Evolutionary conservation across 2,113 vertebrate species (phyloP), one percentile per base, ranked within the genome.

Genomic region (Mus spicilegus): DNA sequence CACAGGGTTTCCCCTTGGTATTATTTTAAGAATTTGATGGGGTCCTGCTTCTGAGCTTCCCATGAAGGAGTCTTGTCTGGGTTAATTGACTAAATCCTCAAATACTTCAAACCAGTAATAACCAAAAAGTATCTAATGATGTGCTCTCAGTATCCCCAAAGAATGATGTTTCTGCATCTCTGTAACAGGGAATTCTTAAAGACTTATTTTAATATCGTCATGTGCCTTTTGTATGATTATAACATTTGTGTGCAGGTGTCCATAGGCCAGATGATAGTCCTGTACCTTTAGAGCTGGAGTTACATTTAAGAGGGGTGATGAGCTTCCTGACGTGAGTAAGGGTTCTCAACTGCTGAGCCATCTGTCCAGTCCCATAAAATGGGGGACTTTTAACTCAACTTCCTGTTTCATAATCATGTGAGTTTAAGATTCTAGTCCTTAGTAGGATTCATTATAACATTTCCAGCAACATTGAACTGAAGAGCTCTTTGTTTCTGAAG

Each of bases 401-500:
- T 69, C n/a, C 13, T 77, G 8, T 63, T 3, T 42, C 73, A 42
- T 26, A 73, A 49, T 12, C 10, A 51, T 14, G 88, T 92, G 49
- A 78, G 73, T 87, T 94, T 86, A 36, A 88, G 24, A 51, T 36
- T 86, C 26, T 89, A 14, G 0, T 69, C n/a, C 30, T 67, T 46
- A 81, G 14, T 65, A 46, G 16, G 5, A 77, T 81, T 86, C 51
- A 33, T 54, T 95, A 90, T 89, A n/a, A 1, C 84, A 78, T 78
- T 90, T 91, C 91, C 6, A 76, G 1, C n/a, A 80, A 94, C 73
- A 14, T 36, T 70, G n/a, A 73, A 93, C 96, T 90, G 14, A 86
- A 92, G n/a, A 82, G 1, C 78, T 65, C 72, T 56, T 95, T 75
- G n/a, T 22, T 26, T 86, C 78, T 89, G 58, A 97, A 87, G 16